A percentile compares a stretch with the other conserved stretches of the same genome.
Evolutionary conservation across 2,888 invertebrate genomes (phyloP).

Genomic region (Conus canariensis): DNA sequence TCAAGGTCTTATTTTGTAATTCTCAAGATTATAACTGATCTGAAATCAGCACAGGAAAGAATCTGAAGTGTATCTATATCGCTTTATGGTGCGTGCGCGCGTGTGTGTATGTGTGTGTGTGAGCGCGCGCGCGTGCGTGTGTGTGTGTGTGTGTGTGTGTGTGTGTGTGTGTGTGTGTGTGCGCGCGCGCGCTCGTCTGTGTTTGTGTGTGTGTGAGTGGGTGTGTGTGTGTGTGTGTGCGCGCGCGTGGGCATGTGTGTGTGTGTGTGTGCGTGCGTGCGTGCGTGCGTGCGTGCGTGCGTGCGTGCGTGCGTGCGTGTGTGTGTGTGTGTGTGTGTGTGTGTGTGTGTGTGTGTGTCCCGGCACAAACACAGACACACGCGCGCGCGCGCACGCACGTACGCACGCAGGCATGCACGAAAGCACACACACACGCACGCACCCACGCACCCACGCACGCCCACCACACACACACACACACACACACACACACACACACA

Average conservation of each 20-base stretch:
- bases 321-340: conserved; percentile 23
- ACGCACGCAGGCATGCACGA: too few species aligned
- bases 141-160: neutral
- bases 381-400: neutral
- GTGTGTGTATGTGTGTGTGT: neutral
- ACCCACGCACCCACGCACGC: neutral
- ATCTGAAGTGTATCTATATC: too few species aligned
- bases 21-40: too few species aligned
- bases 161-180: neutral
- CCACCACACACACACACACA: too few species aligned
- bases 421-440: too few species aligned
- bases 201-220: neutral
- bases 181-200: too few species aligned
- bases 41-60: too few species aligned
- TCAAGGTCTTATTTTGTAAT: too few species aligned
- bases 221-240: neutral
- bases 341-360: neutral
- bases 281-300: neutral
- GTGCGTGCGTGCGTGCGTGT: neutral
- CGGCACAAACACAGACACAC: too few species aligned
- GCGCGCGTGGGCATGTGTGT: neutral
- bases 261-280: neutral
- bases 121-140: neutral
- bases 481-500: too few species aligned
- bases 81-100: too few species aligned